Evolutionary conservation across 2,888 invertebrate genomes (phyloP), one percentile per base, ranked within the genome.

Genomic region (Drosophila anceps): DNA sequence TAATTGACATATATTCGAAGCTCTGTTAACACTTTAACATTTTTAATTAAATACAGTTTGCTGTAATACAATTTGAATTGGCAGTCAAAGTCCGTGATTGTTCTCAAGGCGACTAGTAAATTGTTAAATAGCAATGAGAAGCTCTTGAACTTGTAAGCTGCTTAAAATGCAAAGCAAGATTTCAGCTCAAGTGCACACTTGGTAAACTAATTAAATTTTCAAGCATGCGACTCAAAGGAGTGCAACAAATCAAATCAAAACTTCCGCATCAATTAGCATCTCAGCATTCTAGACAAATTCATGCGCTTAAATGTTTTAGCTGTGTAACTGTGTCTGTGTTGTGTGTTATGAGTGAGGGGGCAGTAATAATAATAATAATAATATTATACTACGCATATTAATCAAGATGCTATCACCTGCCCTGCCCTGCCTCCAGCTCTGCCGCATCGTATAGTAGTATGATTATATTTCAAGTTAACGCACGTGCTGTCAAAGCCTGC

Each of bases 301-400:
- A 71, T 68, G 48, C 69, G 70, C 54, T 67, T 64, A 67, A 70
- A 70, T 62, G 70, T 54, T 64, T 74, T 50, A 51, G 44, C n/a
- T 57, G 76, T 59, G 37, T 66, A 46, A 10, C 29, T 64, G 51
- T 64, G 51, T 27, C 10, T 8, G 27, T 8, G 27, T 2, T 18
- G 29, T 39, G 8, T 18, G 39, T 12, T 27, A 8, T 54, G 29
- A 4, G 27, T 13, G 54, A 18, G 55, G 20, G 46, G 64, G 46
- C 62, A 50, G 75, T 57, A 75, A 80, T 69, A 66, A 74, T 79
- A 86, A 80, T 75, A 46, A 46, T 46, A 27, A n/a, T n/a, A n/a
- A n/a, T n/a, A n/a, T n/a, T 24, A 84, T 77, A 84, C 81, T 73
- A 55, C 79, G 87, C 81, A 84, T 84, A 83, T 89, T 86, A 78